A percentile compares a stretch with the other conserved stretches of the same genome.
phyloP scores from a whole-genome alignment of 2,113 vertebrate genomes.

The Apodemus sylvaticus region DNA sequence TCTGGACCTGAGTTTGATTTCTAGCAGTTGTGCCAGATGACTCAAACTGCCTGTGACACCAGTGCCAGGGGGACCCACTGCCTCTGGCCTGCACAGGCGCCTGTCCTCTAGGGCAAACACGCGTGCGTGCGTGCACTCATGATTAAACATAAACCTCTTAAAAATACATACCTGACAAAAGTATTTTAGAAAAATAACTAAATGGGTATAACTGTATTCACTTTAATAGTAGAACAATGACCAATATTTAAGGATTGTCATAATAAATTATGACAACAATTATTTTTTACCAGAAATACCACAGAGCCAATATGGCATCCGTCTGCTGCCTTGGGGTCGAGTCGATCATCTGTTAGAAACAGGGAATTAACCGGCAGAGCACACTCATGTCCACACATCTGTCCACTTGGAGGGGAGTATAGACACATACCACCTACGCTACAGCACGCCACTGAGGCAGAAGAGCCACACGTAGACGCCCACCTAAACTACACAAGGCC shows the following conservation, averaged over 20 bases:
- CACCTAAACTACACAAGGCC: background rate
- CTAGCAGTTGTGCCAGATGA: background rate
- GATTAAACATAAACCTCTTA: background rate
- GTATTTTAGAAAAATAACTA: constrained; percentile 26
- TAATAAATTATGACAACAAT: constrained; percentile 28
- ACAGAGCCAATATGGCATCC: background rate
- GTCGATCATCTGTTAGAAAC: background rate
- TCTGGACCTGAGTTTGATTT: background rate
- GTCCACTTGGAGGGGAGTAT: too few relatives aligned
- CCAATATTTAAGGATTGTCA: background rate
- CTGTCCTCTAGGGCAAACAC: background rate
- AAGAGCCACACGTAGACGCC: background rate
- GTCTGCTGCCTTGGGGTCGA: background rate
- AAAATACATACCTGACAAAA: constrained; percentile 42
- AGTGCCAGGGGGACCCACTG: background rate
- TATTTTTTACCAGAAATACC: constrained; percentile 10
- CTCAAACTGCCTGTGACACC: background rate
- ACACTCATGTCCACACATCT: background rate
- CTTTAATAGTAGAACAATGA: background rate
- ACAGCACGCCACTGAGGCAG: background rate
- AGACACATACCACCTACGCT: background rate
- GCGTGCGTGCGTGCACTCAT: too few relatives aligned
- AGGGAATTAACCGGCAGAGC: background rate
- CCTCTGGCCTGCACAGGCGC: background rate
- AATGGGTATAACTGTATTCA: background rate